Evolutionary conservation across 2,113 vertebrate genomes (phyloP).

Genomic region (Uropsilus gracilis): DNA sequence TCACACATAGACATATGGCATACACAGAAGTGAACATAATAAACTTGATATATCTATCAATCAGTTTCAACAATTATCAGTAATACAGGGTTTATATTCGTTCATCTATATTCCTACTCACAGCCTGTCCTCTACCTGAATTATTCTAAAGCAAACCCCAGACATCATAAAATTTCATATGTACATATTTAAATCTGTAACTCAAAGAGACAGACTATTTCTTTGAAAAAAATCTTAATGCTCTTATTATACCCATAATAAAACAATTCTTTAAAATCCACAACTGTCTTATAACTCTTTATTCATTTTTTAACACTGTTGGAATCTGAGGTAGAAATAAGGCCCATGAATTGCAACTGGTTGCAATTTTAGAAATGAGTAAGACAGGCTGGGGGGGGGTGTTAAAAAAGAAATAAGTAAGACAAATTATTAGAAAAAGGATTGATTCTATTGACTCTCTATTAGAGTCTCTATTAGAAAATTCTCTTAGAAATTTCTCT

Average conservation of each 20-base stretch:
- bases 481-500: no score
- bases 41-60: background rate
- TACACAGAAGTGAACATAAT: background rate
- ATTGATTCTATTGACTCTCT: no score
- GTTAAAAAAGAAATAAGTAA: constrained; percentile 47
- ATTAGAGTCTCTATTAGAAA: no score
- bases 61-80: constrained; percentile 23
- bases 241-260: background rate
- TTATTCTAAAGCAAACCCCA: constrained; percentile 44
- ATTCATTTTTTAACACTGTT: constrained; percentile 1
- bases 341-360: background rate
- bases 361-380: constrained; percentile 47
- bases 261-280: constrained; percentile 32
- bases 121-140: background rate
- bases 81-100: background rate
- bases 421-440: constrained; percentile 22
- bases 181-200: constrained; percentile 46
- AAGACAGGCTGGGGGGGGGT: no score
- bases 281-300: constrained; percentile 38
- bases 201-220: background rate
- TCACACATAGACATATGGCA: background rate
- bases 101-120: constrained; percentile 43
- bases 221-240: background rate
- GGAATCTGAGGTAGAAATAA: constrained; percentile 27
- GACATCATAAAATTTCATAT: background rate